These are phyloP conservation scores for Oxygymnocypris stewartii DNA, from an alignment of 2,113 vertebrate species.

Conservation along the genomic window DNA sequence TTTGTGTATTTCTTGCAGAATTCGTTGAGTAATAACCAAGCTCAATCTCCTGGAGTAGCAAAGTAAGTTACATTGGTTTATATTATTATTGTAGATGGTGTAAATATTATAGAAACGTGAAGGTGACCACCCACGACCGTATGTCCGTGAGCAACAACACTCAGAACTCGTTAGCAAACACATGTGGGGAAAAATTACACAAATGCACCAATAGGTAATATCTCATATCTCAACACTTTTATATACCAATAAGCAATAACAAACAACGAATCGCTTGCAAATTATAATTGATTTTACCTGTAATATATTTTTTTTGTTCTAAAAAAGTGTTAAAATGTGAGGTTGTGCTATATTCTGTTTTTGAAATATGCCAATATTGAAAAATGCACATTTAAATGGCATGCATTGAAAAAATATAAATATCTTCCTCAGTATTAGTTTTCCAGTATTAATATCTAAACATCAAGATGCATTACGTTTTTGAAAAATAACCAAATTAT, in stretches of 20 bases:
- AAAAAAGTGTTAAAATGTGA: background rate
- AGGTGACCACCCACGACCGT: background rate
- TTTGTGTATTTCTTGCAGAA: slow-evolving; percentile 76
- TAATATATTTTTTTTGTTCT: too few species aligned
- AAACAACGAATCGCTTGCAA: background rate
- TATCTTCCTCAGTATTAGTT: too few species aligned
- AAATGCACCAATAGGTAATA: background rate
- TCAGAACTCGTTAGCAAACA: background rate
- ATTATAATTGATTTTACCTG: background rate
- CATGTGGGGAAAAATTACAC: background rate
- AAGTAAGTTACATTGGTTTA: slow-evolving; percentile 78
- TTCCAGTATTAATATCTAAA: too few species aligned
- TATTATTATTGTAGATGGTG: background rate
- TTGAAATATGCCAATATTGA: background rate
- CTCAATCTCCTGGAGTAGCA: slow-evolving; percentile 96
- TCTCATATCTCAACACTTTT: background rate
- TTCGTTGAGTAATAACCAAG: slow-evolving; percentile 96
- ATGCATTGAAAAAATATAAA: background rate
- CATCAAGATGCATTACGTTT: background rate
- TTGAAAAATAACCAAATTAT: too few species aligned
- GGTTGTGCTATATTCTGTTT: background rate
- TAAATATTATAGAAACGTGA: background rate
- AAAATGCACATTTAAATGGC: background rate
- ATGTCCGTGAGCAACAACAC: background rate
- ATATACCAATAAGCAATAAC: background rate